These are phyloP conservation scores for Poeciliopsis paucimaculata DNA, from an alignment of 2,797 vertebrate species.

Conservation along the genomic window DNA sequence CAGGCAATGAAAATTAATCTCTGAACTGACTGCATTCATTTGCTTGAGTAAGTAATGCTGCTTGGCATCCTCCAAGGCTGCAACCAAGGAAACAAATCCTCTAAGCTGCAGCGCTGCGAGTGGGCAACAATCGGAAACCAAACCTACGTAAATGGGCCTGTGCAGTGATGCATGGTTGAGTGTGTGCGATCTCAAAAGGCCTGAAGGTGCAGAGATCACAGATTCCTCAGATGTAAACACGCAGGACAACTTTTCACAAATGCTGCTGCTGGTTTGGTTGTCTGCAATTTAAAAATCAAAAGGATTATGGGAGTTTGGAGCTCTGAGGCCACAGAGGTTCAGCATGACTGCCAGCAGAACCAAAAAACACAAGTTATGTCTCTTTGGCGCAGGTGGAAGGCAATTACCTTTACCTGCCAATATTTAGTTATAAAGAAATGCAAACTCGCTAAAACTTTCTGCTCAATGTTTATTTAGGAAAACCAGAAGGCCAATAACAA, in stretches of 20 bases:
- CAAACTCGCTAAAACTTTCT: not conserved
- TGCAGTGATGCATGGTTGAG: slow-evolving; percentile 27
- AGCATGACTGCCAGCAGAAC: slow-evolving; percentile 8
- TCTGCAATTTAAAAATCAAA: not conserved
- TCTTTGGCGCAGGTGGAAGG: slow-evolving; percentile 7
- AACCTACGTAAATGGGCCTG: slow-evolving; percentile 29
- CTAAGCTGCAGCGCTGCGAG: slow-evolving; percentile 50
- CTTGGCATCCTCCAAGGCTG: slow-evolving; percentile 49
- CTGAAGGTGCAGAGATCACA: slow-evolving; percentile 11
- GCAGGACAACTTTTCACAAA: slow-evolving; percentile 2
- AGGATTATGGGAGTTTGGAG: slow-evolving; percentile 17
- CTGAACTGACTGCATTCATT: slow-evolving; percentile 27
- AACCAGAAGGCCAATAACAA: slow-evolving; percentile 5
- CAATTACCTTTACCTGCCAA: not conserved
- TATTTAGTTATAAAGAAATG: slow-evolving; percentile 11
- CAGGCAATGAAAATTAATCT: slow-evolving; percentile 38
- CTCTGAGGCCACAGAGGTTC: slow-evolving; percentile 2
- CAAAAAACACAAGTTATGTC: not conserved
- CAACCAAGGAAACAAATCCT: slow-evolving; percentile 55
- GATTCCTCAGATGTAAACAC: not conserved
- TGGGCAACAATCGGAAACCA: slow-evolving; percentile 42
- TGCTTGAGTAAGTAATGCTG: slow-evolving; percentile 45
- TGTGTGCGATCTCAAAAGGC: not conserved
- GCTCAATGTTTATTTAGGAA: not conserved
- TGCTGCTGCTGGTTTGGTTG: not conserved